Base-by-base conservation (phyloP, 2,888 invertebrate genomes). In the Prenolepis imparis region DNA sequence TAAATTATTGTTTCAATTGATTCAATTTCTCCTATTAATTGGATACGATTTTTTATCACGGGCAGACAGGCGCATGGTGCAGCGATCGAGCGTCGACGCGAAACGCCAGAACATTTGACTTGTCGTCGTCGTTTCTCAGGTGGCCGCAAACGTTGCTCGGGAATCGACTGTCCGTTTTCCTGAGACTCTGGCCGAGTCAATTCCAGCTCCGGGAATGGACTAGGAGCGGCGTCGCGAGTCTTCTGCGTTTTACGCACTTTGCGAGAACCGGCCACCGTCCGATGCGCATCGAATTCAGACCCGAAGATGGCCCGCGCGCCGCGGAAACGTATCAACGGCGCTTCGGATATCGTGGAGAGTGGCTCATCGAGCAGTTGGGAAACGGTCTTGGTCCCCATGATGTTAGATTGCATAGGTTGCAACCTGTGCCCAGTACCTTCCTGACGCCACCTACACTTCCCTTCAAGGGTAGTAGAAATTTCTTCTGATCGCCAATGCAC, bases 271-370 rank as follows among this genome's bases (percentile, higher is more conserved):
- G 21, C 15, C 83, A 84, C 21, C 66, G 67, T 12, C 52, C 77
- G 0, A 84, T 85, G 63, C 28, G 18, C 6, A 87, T 92, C 28
- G 78, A 84, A 6, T 92, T 91, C 61, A 75, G 80, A 67, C 92
- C 91, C 0, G 92, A 91, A 0, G 91, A 90, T 15, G 91, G 91
- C 21, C 85, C 73, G 3, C 90, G 89, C 1, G 89, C 89, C 1
- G 84, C 91, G 18, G 15, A 73, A 64, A 78, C 57, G 0, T 91
- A 92, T 83, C 91, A 90, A 63, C 85, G 44, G 6, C 86, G 85
- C 12, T 93, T 91, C 41, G 93, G 93, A 21, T 90, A 89, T n/a
- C 90, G 92, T 5, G 93, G 93, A n/a, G 74, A 91, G 59, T 83
- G 88, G 48, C 83, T 93, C 39, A 91, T 93, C 55, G 91, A 92